Evolutionary conservation across 2,888 invertebrate species (phyloP), one percentile per base, ranked within the genome.

Genomic region (Cotesia congregata): DNA sequence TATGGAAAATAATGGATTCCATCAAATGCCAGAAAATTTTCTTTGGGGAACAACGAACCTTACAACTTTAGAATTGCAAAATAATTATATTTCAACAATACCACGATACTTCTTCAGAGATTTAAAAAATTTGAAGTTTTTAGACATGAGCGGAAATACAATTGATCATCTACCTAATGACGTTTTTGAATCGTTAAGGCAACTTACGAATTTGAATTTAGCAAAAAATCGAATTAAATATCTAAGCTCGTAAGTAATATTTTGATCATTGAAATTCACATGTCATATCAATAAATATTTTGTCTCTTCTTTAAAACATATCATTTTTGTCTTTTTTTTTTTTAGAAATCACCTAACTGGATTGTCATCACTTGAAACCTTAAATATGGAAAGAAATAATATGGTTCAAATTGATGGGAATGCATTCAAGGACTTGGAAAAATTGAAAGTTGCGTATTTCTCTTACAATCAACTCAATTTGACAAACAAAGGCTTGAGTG

Each of bases 81-180:
- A 91, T 70, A 95, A 89, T 78, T 85, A 84, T 12, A 74, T 91
- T 6, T 76, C 80, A 1, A 84, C 85, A 1, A 87, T 97, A 74
- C 94, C 95, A 0, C 90, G 89, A 39, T 88, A 92, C 41, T 88
- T 95, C 50, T 93, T 96, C 80, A 91, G 91, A 38, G 93, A 93
- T 84, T 92, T 94, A 86, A 90, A 88, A 5, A 92, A 93, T 70
- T 89, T 97, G 6, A 84, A 91, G 5, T 91, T 90, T 62, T 88
- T 97, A 76, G 92, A 94, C 84, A 88, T 97, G 75, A 92, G 92
- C 79, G 89, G 91, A 78, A 97, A 97, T 87, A 89, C 90, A 70
- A 83, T 97, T 6, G 89, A 85, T 60, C 88, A 88, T 38, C 87
- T 95, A 75, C 92, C 93, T 17, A 91, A 93, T 60, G 90, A 90